Evolutionary conservation across 2,113 vertebrate genomes (phyloP), one percentile per base, ranked within the genome.

Genomic region (Ariopsis seemanni): DNA sequence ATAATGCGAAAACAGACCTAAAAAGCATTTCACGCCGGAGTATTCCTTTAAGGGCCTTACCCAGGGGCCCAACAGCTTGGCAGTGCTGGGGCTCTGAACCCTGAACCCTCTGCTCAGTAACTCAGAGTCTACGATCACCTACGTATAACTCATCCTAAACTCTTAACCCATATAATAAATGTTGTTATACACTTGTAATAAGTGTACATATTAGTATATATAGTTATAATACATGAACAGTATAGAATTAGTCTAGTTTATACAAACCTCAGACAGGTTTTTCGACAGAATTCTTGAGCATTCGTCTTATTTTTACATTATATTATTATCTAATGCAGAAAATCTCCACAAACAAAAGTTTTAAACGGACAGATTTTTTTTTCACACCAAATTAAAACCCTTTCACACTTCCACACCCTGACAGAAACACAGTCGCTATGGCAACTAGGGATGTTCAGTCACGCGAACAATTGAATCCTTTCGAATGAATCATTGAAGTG

Each of bases 251-350:
- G 30, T 55, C 57, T 17, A 83, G 50, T 55, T 67, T 5, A 27
- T 69, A 83, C 84, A 82, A 83, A 89, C 72, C 88, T 86, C 52
- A 10, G 57, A n/a, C 17, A 58, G 30, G 63, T 84, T 72, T 84
- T 57, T 50, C 27, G 20, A 30, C 53, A 72, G 14, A 11, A 72
- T 74, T 42, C 55, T 48, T 20, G 25, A 11, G n/a, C 7, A 10
- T 30, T n/a, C 50, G 63, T 2, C 20, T 84, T 20, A 53, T 22
- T 11, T 58, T 34, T 20, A 17, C 4, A 2, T 80, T 14, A 14
- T 4, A 42, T 48, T 60, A 62, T 62, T 42, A 62, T 55, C 7
- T 42, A 42, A 42, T 78, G 75, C 7, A 30, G 2, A 18, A 34
- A 81, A 60, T 81, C 55, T 60, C 17, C 27, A 34, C 20, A 34